phyloP scores from a whole-genome alignment of 2,797 vertebrate species.

The Galaxias olidus region DNA sequence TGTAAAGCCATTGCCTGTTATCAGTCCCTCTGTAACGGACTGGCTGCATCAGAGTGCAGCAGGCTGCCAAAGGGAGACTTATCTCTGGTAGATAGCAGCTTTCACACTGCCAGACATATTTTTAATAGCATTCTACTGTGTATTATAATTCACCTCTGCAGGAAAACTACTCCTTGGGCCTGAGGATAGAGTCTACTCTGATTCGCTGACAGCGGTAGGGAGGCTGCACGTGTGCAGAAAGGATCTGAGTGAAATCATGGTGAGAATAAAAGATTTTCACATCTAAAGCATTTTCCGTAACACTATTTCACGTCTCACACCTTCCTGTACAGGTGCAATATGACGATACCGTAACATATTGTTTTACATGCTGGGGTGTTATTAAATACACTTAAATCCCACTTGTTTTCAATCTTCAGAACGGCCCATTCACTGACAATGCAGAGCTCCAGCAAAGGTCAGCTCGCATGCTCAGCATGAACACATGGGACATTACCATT shows the following conservation, averaged over 20 bases:
- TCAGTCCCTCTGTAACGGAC: slow-evolving; percentile 36
- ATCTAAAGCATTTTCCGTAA: not conserved
- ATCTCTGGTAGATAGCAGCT: slow-evolving; percentile 41
- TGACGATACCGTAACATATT: too few relatives aligned
- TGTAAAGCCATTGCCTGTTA: slow-evolving; percentile 35
- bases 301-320: not conserved
- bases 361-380: too few relatives aligned
- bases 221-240: slow-evolving; percentile 89
- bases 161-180: slow-evolving; percentile 88
- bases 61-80: slow-evolving; percentile 23
- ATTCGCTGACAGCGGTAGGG: slow-evolving; percentile 80
- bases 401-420: slow-evolving; percentile 69
- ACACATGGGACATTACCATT: slow-evolving; percentile 94
- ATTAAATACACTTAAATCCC: too few relatives aligned
- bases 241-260: slow-evolving; percentile 86
- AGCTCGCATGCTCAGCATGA: slow-evolving; percentile 87
- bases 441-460: slow-evolving; percentile 86
- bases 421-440: slow-evolving; percentile 84
- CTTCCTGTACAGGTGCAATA: too few relatives aligned
- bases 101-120: slow-evolving; percentile 35
- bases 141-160: slow-evolving; percentile 64
- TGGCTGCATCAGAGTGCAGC: slow-evolving; percentile 24
- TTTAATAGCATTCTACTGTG: slow-evolving; percentile 45
- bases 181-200: slow-evolving; percentile 85
- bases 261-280: slow-evolving; percentile 59